A percentile compares a stretch with the other conserved stretches of the same genome.
These are phyloP conservation scores for Melanaphis sacchari DNA, from an alignment of 1,140 invertebrate species.

Conservation along the genomic window DNA sequence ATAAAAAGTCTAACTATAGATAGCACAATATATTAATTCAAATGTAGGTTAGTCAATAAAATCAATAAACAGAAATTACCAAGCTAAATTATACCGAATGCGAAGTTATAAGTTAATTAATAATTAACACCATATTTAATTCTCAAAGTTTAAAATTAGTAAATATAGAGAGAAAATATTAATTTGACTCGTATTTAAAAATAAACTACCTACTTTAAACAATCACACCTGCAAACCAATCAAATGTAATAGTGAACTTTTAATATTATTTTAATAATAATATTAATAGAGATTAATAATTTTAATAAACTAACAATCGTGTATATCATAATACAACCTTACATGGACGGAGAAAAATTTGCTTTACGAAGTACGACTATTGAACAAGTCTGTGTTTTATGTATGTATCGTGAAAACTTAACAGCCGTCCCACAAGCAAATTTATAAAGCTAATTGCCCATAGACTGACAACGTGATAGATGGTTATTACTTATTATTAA, in stretches of 20 bases:
- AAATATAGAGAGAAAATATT: not conserved
- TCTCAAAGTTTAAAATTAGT: not conserved
- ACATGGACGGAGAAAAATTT: not conserved
- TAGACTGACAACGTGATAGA: conserved; percentile 6
- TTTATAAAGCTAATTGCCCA: not conserved
- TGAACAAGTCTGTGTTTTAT: not conserved
- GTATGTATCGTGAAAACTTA: not conserved
- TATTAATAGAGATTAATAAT: too few relatives aligned
- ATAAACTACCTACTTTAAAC: not conserved
- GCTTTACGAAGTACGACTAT: not conserved
- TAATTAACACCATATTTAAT: not conserved
- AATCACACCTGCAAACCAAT: not conserved
- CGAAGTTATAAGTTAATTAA: not conserved
- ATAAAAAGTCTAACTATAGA: not conserved
- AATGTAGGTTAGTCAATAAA: not conserved
- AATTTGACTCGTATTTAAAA: not conserved
- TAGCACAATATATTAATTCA: not conserved
- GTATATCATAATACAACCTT: not conserved
- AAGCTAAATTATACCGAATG: not conserved
- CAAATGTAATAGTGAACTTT: not conserved
- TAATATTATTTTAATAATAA: too few relatives aligned
- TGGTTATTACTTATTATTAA: conserved; percentile 4
- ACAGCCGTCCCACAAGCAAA: not conserved
- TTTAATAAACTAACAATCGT: too few relatives aligned
- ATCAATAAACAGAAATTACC: not conserved